Evolutionary conservation across 1,140 invertebrate genomes (phyloP).

Genomic region (Drosophila parabipectinata): DNA sequence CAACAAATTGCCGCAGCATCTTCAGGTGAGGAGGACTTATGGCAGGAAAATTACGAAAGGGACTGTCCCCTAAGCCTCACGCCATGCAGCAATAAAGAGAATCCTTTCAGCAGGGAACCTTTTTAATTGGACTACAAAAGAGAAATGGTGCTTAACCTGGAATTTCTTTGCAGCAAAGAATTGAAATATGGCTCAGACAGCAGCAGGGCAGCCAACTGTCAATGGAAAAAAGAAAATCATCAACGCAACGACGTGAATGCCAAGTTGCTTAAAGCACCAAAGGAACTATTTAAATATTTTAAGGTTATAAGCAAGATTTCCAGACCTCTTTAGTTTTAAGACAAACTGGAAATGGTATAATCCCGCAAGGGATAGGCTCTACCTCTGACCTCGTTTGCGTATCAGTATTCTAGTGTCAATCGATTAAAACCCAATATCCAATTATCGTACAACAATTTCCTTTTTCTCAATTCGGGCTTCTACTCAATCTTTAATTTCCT

Average conservation of each 20-base stretch:
- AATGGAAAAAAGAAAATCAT: not conserved
- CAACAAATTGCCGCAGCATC: constrained; percentile 70
- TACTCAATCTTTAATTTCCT: constrained; percentile 79
- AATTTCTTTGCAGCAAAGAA: constrained; percentile 43
- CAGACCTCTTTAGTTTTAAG: too few relatives aligned
- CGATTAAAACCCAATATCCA: constrained; percentile 44
- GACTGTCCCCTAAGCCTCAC: constrained; percentile 10
- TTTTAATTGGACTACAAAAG: constrained; percentile 72
- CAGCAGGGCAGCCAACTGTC: not conserved
- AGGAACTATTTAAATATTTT: too few relatives aligned
- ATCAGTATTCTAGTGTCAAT: constrained; percentile 5
- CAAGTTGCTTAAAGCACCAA: not conserved
- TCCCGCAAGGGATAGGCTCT: not conserved
- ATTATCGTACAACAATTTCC: constrained; percentile 72
- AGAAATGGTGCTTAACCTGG: constrained; percentile 8
- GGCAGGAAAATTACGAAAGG: constrained; percentile 16
- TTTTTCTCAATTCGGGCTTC: constrained; percentile 34
- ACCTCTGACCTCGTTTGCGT: constrained; percentile 21
- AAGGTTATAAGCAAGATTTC: not conserved
- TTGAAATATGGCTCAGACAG: constrained; percentile 41
- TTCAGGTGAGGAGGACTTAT: constrained; percentile 5
- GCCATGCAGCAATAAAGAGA: constrained; percentile 17
- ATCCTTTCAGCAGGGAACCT: constrained; percentile 38
- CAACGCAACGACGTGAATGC: not conserved
- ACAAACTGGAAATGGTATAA: not conserved